Percentiles rank a stretch among this genome's conserved stretches.
phyloP scores from a whole-genome alignment of 1,140 invertebrate genomes.

The Bombus sibiricus region DNA sequence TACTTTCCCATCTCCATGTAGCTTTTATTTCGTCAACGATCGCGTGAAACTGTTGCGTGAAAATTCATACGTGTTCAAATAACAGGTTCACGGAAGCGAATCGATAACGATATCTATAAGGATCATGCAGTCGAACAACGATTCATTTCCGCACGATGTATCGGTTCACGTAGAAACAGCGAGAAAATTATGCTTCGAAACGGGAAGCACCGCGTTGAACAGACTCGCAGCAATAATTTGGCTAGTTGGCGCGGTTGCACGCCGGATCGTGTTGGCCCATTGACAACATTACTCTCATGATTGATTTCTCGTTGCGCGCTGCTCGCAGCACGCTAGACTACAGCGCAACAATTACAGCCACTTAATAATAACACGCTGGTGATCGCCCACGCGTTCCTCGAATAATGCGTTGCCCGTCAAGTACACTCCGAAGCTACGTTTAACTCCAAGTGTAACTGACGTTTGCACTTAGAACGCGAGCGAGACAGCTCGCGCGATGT shows the following conservation, averaged over 20 bases:
- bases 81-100: not conserved
- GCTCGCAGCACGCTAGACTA: not conserved
- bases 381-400: conserved; percentile 8
- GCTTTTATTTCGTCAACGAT: too few relatives aligned
- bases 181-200: conserved; percentile 44
- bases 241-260: not conserved
- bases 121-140: conserved; percentile 18
- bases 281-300: conserved; percentile 38
- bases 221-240: conserved; percentile 46
- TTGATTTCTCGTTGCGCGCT: conserved; percentile 48
- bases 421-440: not conserved
- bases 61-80: not conserved
- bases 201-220: conserved; percentile 40
- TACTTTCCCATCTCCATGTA: too few relatives aligned
- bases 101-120: not conserved
- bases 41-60: too few relatives aligned
- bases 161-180: conserved; percentile 16
- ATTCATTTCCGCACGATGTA: conserved; percentile 38
- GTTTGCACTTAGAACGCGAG: conserved; percentile 23
- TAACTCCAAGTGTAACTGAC: conserved; percentile 9
- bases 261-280: conserved; percentile 12
- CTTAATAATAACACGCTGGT: conserved; percentile 44
- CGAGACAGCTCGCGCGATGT: not conserved
- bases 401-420: conserved; percentile 22
- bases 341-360: conserved; percentile 33